Evolutionary conservation across 2,797 vertebrate species (phyloP).

Genomic region (Mus spretus): DNA sequence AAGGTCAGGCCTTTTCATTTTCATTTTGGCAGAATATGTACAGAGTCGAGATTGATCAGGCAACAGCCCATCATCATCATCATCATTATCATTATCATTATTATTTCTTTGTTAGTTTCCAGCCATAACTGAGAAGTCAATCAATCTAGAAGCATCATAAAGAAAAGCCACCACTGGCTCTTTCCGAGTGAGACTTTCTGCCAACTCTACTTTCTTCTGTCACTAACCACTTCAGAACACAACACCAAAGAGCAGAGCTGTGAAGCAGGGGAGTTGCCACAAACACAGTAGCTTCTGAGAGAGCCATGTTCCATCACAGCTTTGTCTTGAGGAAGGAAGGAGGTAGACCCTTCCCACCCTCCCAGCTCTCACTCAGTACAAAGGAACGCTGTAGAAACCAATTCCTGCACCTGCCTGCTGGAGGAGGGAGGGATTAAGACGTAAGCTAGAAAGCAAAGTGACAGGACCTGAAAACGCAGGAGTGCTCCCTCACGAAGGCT

Average conservation of each 20-base stretch:
- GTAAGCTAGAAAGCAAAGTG: neutral
- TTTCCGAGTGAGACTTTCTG: neutral
- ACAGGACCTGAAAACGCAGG: neutral
- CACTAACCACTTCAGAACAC: neutral
- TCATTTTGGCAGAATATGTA: neutral
- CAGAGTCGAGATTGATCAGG: neutral
- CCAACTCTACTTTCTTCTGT: neutral
- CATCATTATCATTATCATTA: neutral
- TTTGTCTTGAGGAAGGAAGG: neutral
- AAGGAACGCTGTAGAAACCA: neutral
- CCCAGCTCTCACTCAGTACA: neutral
- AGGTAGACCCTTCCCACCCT: neutral
- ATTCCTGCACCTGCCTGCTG: neutral
- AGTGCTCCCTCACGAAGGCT: neutral
- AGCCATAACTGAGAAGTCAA: neutral
- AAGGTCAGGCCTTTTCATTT: neutral
- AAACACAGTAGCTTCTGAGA: neutral
- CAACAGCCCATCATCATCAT: neutral
- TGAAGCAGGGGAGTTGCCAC: too few relatives aligned
- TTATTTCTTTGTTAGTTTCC: neutral
- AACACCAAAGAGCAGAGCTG: neutral
- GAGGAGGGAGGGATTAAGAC: neutral
- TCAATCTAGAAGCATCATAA: constrained; percentile 1
- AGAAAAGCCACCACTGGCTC: neutral
- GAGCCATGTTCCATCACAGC: neutral